These are phyloP conservation scores for Diloba caeruleocephala DNA, from an alignment of 2,888 invertebrate genomes.

Conservation along the genomic window DNA sequence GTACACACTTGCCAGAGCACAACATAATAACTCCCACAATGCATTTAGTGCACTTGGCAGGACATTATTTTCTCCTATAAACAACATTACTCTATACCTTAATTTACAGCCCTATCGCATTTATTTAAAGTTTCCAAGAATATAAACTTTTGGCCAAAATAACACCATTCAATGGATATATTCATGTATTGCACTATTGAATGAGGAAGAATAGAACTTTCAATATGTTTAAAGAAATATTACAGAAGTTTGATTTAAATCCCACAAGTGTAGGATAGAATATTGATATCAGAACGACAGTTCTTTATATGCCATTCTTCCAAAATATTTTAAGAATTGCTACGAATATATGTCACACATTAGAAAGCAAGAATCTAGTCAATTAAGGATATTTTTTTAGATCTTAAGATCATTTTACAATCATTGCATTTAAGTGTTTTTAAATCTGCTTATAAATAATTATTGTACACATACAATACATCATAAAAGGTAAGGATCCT, in stretches of 20 bases:
- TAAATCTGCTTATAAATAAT: slow-evolving; percentile 16
- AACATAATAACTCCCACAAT: slow-evolving; percentile 70
- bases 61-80: slow-evolving; percentile 64
- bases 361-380: slow-evolving; percentile 16
- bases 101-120: slow-evolving; percentile 81
- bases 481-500: slow-evolving; percentile 12
- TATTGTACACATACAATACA: slow-evolving; percentile 37
- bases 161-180: slow-evolving; percentile 78
- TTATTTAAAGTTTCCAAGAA: slow-evolving; percentile 65
- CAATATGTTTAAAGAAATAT: slow-evolving; percentile 31
- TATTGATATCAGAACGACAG: slow-evolving; percentile 20
- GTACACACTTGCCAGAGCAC: slow-evolving; percentile 79
- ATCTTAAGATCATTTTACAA: slow-evolving; percentile 16
- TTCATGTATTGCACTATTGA: slow-evolving; percentile 83
- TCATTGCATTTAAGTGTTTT: slow-evolving; percentile 18
- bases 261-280: slow-evolving; percentile 7
- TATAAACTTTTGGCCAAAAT: slow-evolving; percentile 72
- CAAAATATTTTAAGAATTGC: slow-evolving; percentile 14
- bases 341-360: slow-evolving; percentile 30
- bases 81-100: slow-evolving; percentile 74
- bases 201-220: slow-evolving; percentile 41
- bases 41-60: slow-evolving; percentile 65
- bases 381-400: slow-evolving; percentile 13
- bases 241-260: slow-evolving; percentile 26
- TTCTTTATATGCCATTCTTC: slow-evolving; percentile 10